A percentile compares a stretch with the other conserved stretches of the same genome.
Evolutionary conservation across 2,113 vertebrate genomes (phyloP).

Genomic region (Rhizomys pruinosus): DNA sequence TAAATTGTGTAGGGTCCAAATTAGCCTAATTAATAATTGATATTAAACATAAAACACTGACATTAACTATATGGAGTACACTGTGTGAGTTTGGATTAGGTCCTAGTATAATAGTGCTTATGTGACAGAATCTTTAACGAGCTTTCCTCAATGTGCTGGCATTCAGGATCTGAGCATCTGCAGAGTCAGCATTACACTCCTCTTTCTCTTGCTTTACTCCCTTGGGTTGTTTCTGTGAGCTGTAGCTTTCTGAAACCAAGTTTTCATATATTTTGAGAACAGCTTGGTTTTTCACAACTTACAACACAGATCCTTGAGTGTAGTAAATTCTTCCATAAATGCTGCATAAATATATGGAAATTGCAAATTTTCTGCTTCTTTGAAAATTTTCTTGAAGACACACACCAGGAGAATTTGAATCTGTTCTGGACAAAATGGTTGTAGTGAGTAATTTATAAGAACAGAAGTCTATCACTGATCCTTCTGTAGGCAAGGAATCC

Average conservation of each 20-base stretch:
- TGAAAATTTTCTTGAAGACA: neutral
- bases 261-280: constrained; percentile 7
- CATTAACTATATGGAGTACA: neutral
- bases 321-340: neutral
- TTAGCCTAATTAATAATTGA: neutral
- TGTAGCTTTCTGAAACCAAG: neutral
- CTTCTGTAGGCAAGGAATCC: neutral
- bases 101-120: neutral
- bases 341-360: neutral
- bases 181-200: neutral
- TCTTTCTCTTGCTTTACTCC: neutral
- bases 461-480: neutral
- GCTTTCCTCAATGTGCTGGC: neutral
- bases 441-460: neutral
- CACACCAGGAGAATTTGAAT: neutral
- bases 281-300: neutral
- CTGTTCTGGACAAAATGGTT: neutral
- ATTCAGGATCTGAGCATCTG: neutral
- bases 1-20: neutral
- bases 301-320: neutral
- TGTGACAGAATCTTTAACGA: neutral
- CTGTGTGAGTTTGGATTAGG: neutral
- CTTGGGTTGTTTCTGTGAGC: neutral
- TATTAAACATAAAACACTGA: neutral
- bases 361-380: constrained; percentile 30